phyloP scores from a whole-genome alignment of 1,140 invertebrate genomes.

The Pachypsylla venusta region DNA sequence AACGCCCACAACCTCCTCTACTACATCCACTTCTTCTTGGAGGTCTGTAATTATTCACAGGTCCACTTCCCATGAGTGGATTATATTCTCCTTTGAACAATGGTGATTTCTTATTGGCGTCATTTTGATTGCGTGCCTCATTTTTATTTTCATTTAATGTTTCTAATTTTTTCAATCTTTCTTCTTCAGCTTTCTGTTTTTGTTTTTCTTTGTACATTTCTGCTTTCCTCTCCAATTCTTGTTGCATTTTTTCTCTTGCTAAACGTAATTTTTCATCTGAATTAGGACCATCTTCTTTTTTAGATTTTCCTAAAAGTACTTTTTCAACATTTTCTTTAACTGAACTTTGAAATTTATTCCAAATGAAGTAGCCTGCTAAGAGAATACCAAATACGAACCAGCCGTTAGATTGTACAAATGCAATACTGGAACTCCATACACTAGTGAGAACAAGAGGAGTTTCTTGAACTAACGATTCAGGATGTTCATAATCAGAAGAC shows the following conservation, averaged over 20 bases:
- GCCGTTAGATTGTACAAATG: background rate
- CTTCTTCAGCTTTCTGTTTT: slow-evolving; percentile 3
- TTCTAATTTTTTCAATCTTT: background rate
- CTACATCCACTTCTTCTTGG: slow-evolving; percentile 20
- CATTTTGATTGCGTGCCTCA: background rate
- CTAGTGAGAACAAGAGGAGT: background rate
- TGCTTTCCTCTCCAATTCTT: background rate
- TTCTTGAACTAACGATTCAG: background rate
- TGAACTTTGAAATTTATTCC: background rate
- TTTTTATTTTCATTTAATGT: background rate
- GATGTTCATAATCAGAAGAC: background rate
- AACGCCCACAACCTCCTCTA: slow-evolving; percentile 22
- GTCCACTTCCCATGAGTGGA: slow-evolving; percentile 21
- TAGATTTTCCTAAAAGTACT: background rate
- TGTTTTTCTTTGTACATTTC: background rate
- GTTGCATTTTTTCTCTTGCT: background rate
- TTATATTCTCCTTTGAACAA: slow-evolving; percentile 20
- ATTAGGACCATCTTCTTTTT: background rate
- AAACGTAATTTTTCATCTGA: background rate
- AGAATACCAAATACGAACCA: background rate
- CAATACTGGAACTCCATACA: background rate
- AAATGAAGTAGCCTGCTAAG: background rate
- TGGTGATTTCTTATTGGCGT: background rate
- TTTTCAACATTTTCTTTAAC: background rate
- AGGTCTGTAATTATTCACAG: slow-evolving; percentile 18